Evolutionary conservation across 2,888 invertebrate species (phyloP).

Genomic region (Imbricaverruca yamaguchii): DNA sequence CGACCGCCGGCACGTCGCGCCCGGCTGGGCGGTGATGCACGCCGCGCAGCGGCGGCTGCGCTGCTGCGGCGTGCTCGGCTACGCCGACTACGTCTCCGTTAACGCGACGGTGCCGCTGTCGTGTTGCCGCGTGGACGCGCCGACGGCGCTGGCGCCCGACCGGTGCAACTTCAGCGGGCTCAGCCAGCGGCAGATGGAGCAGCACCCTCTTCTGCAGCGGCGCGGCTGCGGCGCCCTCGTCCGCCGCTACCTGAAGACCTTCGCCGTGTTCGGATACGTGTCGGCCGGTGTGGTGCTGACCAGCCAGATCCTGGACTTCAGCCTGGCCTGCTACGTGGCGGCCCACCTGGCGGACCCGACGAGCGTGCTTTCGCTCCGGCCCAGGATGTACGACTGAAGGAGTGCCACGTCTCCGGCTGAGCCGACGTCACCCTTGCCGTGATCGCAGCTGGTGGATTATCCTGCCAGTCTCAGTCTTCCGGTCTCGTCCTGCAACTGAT

Average conservation of each 20-base stretch:
- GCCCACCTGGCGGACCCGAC: background rate
- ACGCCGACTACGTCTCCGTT: background rate
- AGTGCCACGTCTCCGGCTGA: background rate
- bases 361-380: background rate
- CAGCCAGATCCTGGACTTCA: background rate
- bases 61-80: constrained; percentile 20
- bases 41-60: background rate
- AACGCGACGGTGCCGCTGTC: background rate
- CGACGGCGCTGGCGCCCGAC: background rate
- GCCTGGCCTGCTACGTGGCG: background rate
- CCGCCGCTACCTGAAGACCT: background rate
- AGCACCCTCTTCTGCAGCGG: background rate
- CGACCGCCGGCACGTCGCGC: background rate
- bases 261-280: background rate
- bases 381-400: background rate
- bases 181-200: background rate
- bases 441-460: too few relatives aligned
- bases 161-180: background rate
- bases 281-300: background rate
- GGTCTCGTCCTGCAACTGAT: too few relatives aligned
- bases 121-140: background rate
- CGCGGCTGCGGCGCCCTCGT: background rate
- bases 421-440: too few relatives aligned
- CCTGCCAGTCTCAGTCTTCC: too few relatives aligned
- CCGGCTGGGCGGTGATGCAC: background rate